Evolutionary conservation across 1,140 invertebrate species (phyloP), one percentile per base, ranked within the genome.

Genomic region (Streblospio benedicti): DNA sequence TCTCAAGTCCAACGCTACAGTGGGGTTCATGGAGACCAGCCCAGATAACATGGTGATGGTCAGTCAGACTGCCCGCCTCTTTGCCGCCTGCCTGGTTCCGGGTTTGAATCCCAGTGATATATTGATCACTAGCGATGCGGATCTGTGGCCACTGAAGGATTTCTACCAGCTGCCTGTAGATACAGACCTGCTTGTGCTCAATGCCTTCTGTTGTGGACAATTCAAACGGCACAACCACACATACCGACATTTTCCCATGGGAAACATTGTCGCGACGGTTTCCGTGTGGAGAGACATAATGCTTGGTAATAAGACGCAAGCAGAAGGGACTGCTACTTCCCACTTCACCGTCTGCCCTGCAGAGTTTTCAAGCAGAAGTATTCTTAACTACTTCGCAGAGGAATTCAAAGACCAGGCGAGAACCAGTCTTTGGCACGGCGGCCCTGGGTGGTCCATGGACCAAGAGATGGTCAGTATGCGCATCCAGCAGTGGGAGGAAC

Each of bases 231-330:
- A 56, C 35, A 33, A 41, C 20, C 30, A 27, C 31, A 32, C 43
- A 14, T 61, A 64, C 28, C 49, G 52, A 18, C 64, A 64, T 62
- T 53, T 64, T 32, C 65, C 65, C 23, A 49, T 66, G 49, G 45
- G 45, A 16, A 60, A 66, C 30, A 58, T 66, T 31, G 62, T 54
- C 31, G 56, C 61, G 59, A 61, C n/a, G 2, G 59, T 62, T 27
- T 25, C 27, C 6, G 62, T 35, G 2, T 66, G 65, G 65, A 32
- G 55, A 30, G 9, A 31, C 32, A 9, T 62, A 31, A 58, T 49
- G n/a, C n/a, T n/a, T n/a, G n/a, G n/a, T n/a, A n/a, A n/a, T n/a
- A n/a, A n/a, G n/a, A n/a, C n/a, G n/a, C n/a, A n/a, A n/a, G n/a
- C 12, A 28, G 45, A 16, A 27, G 25, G 18, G 35, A 35, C n/a